Evolutionary conservation across 2,113 vertebrate species (phyloP), one percentile per base, ranked within the genome.

Genomic region (Alces alces): DNA sequence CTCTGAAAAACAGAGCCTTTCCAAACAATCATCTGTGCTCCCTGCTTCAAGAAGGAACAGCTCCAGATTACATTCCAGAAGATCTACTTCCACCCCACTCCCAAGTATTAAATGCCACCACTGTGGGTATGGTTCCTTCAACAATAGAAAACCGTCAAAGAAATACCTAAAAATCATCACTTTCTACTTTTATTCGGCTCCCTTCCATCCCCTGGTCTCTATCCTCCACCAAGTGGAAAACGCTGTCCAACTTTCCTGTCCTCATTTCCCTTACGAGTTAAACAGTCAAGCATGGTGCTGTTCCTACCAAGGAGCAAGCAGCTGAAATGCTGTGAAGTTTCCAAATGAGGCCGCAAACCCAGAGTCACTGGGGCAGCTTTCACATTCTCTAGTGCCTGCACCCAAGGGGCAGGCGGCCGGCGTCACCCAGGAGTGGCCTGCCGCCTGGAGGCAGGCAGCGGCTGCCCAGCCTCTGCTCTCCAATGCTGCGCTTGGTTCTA

Each of bases 251-350:
- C 96, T 57, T 97, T 95, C 97, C 98, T 96, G 88, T 87, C 66
- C 64, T 98, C 98, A 97, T 91, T 86, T 98, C 86, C 97, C 96
- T 80, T 96, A 98, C 96, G 96, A 98, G 89, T 98, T 96, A 80
- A 27, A 45, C 78, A 66, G 33, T 66, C 30, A n/a, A 66, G 17
- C 28, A 52, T 12, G 97, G 98, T 97, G 97, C 98, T 98, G 96
- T 78, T 97, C 98, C 98, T 93, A 57, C 98, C 96, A 92, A 96
- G 97, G 96, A 95, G 97, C 93, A 97, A 99, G 98, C 98, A 98
- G 98, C 97, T 97, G 96, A 99, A 98, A 98, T 98, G 98, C 98
- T 99, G 98, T 99, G 95, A 98, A 98, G 98, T 95, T 91, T 96
- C 99, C 98, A 98, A 92, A 98, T 96, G 93, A 98, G 98, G 98